A percentile compares a stretch with the other conserved stretches of the same genome.
Conservation (phyloP, 2,113 vertebrate genomes). For the Pseudolaguvia tuberculata region DNA sequence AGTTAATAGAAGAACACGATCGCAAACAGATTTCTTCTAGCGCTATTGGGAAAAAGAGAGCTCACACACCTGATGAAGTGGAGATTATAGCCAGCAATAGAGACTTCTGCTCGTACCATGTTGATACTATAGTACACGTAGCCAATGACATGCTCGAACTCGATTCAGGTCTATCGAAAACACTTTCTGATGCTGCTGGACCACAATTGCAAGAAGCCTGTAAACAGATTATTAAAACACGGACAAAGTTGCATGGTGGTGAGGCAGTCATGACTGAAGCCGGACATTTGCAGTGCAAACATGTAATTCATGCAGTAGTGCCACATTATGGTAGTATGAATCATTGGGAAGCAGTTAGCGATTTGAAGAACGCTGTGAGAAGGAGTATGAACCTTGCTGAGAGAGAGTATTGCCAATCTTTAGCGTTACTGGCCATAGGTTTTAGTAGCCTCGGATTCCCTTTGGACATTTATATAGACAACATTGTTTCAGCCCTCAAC, state of each 20-base stretch:
- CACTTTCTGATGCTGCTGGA: constrained; percentile 70
- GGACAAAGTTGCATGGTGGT: constrained; percentile 53
- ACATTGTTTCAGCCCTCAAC: constrained; percentile 69
- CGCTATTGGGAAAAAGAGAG: not conserved
- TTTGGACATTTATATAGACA: constrained; percentile 54
- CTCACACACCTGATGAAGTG: constrained; percentile 61
- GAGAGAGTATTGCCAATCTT: constrained; percentile 49
- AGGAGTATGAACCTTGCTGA: constrained; percentile 68
- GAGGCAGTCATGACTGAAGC: constrained; percentile 56
- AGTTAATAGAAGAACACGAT: constrained; percentile 57
- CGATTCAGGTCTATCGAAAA: constrained; percentile 58
- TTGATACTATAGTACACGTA: constrained; percentile 72
- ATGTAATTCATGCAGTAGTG: constrained; percentile 74
- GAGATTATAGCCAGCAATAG: constrained; percentile 66
- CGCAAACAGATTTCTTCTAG: not conserved
- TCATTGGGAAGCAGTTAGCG: not conserved
- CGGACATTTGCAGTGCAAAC: constrained; percentile 67
- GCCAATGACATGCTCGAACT: constrained; percentile 63
- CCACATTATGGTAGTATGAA: constrained; percentile 57
- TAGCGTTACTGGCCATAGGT: constrained; percentile 80
- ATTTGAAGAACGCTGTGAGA: constrained; percentile 64
- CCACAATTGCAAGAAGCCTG: constrained; percentile 67
- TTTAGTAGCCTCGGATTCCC: constrained; percentile 70
- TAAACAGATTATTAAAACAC: constrained; percentile 49
- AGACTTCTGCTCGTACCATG: constrained; percentile 64